Conservation (phyloP, 2,113 vertebrate species). For the Orthonyx spaldingii region DNA sequence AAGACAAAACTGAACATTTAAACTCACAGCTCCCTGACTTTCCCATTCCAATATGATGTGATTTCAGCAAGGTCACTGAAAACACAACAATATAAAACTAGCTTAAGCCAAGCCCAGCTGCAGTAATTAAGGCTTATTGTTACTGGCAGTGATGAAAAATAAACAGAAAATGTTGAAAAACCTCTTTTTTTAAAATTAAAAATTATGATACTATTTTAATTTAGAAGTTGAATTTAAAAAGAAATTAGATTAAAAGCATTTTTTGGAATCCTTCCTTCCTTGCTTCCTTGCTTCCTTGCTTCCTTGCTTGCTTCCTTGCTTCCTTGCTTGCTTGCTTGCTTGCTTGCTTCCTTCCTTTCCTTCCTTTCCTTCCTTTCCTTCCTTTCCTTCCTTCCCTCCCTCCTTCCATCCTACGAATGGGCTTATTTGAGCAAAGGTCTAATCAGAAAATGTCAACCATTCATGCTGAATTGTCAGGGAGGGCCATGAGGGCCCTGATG, state of each 20-base stretch:
- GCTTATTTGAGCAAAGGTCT: neutral
- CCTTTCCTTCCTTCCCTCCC: fast-evolving
- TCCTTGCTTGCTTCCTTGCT: too few species aligned
- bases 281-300: neutral
- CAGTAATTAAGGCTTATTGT: neutral
- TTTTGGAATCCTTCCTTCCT: neutral
- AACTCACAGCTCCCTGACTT: neutral
- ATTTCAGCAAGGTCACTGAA: neutral
- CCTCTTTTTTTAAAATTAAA: neutral
- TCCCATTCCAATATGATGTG: neutral
- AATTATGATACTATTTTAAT: neutral
- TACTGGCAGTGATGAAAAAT: neutral
- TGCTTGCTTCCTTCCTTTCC: too few species aligned
- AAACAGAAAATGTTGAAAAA: neutral
- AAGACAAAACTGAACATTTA: neutral
- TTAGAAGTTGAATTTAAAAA: neutral
- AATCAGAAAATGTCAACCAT: neutral
- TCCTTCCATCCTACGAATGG: too few species aligned
- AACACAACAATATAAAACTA: neutral
- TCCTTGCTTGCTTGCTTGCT: too few species aligned
- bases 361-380: too few species aligned
- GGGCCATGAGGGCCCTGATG: fast-evolving
- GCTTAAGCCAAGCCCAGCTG: neutral
- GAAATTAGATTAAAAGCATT: neutral
- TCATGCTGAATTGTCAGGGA: neutral